A percentile compares a stretch with the other conserved stretches of the same genome.
These are phyloP conservation scores for Stichopus horrens DNA, from an alignment of 53 echinoderm and acorn worm species.

Conservation along the genomic window DNA sequence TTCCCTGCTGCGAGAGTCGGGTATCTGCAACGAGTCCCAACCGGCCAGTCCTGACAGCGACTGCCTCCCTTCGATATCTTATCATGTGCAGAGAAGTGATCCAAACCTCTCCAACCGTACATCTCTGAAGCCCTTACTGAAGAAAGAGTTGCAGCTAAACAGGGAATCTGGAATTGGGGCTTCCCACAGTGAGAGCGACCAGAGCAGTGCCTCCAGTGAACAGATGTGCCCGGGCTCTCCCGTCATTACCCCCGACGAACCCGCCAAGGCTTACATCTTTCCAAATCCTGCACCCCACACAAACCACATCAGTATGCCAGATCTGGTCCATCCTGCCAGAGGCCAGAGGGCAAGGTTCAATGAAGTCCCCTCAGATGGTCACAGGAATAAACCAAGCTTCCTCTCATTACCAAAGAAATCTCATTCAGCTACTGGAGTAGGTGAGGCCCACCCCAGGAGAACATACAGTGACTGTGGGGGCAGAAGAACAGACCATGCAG, in stretches of 20 bases:
- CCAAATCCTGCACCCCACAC: slow-evolving; percentile 39
- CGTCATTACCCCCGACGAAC: slow-evolving; percentile 46
- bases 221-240: slow-evolving; percentile 59
- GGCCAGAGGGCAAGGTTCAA: slow-evolving; percentile 24
- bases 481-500: not conserved
- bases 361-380: not conserved
- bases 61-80: slow-evolving; percentile 20
- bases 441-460: slow-evolving; percentile 12
- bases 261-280: slow-evolving; percentile 54
- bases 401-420: slow-evolving; percentile 34
- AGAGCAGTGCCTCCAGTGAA: slow-evolving; percentile 49
- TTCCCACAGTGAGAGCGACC: slow-evolving; percentile 48
- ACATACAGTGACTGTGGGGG: not conserved
- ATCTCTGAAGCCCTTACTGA: not conserved
- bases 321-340: slow-evolving; percentile 44
- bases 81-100: slow-evolving; percentile 25
- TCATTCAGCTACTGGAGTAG: slow-evolving; percentile 21
- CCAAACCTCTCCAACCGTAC: slow-evolving; percentile 13
- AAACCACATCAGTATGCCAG: slow-evolving; percentile 61
- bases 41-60: slow-evolving; percentile 34
- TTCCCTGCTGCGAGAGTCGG: slow-evolving; percentile 43
- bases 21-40: slow-evolving; percentile 23
- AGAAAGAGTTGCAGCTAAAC: slow-evolving; percentile 23
- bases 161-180: slow-evolving; percentile 62
- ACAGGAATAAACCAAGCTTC: slow-evolving; percentile 1